A percentile compares a stretch with the other conserved stretches of the same genome.
phyloP scores from a whole-genome alignment of 2,113 vertebrate genomes.

The Dipodomys ordii region DNA sequence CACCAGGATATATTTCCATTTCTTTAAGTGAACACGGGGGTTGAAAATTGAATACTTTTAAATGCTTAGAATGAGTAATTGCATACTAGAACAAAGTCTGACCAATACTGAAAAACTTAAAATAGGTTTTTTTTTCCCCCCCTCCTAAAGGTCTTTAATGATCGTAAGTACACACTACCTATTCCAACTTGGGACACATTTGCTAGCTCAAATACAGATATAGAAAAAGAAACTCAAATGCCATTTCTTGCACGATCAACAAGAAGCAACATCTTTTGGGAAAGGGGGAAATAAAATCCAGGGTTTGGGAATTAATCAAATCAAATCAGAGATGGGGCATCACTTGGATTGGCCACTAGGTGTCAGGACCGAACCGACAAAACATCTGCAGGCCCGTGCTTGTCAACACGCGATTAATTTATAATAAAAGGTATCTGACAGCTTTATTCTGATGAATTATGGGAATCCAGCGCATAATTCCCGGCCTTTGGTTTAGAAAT shows the following conservation, averaged over 20 bases:
- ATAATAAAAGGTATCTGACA: slow-evolving; percentile 91
- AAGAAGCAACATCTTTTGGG: not conserved
- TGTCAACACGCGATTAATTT: slow-evolving; percentile 86
- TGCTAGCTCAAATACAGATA: slow-evolving; percentile 3
- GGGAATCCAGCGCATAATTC: slow-evolving; percentile 89
- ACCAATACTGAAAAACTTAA: slow-evolving; percentile 1
- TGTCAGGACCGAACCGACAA: slow-evolving; percentile 87
- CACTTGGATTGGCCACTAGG: slow-evolving; percentile 83
- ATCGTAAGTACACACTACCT: not conserved
- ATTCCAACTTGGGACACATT: slow-evolving; percentile 15
- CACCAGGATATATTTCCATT: not conserved
- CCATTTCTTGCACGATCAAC: slow-evolving; percentile 21
- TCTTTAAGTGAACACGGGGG: not conserved
- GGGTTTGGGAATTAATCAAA: not conserved
- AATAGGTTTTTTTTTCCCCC: not conserved
- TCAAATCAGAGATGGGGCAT: not conserved
- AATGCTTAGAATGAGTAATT: not conserved
- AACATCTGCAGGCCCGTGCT: slow-evolving; percentile 56
- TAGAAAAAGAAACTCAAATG: slow-evolving; percentile 16
- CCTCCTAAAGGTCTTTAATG: slow-evolving; percentile 23
- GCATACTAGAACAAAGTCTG: slow-evolving; percentile 5
- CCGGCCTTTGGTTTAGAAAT: slow-evolving; percentile 90
- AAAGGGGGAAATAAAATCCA: not conserved
- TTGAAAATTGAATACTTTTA: not conserved
- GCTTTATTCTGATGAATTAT: slow-evolving; percentile 92